Conservation (phyloP, 2,113 vertebrate species). For the Prionailurus viverrinus region DNA sequence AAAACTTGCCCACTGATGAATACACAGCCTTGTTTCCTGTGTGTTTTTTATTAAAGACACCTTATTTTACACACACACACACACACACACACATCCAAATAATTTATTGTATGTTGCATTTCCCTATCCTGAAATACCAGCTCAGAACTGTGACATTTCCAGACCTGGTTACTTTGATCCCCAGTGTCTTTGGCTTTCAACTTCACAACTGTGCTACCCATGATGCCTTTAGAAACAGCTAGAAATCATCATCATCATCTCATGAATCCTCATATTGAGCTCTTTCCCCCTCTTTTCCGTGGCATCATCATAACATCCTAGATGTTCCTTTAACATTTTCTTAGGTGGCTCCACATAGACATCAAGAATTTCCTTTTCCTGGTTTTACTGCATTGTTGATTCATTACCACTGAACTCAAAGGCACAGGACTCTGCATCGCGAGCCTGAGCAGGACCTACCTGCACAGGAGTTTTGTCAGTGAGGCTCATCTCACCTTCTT, state of each 20-base stretch:
- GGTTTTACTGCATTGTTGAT: not conserved
- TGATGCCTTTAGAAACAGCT: not conserved
- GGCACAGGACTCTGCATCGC: not conserved
- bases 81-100: not conserved
- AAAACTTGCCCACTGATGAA: too few relatives aligned
- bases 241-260: not conserved
- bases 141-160: not conserved
- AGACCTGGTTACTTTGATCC: not conserved
- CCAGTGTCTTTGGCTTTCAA: not conserved
- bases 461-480: not conserved
- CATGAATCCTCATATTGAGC: not conserved
- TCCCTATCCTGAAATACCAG: not conserved
- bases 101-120: not conserved
- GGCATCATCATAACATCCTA: not conserved
- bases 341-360: not conserved
- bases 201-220: not conserved
- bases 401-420: not conserved
- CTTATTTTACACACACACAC: not conserved
- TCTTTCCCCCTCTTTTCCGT: not conserved
- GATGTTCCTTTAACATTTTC: not conserved
- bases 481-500: not conserved
- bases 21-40: too few relatives aligned
- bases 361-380: not conserved
- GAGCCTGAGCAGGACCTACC: not conserved
- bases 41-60: not conserved